phyloP scores from a whole-genome alignment of 2,113 vertebrate species.

The Xenopus borealis region DNA sequence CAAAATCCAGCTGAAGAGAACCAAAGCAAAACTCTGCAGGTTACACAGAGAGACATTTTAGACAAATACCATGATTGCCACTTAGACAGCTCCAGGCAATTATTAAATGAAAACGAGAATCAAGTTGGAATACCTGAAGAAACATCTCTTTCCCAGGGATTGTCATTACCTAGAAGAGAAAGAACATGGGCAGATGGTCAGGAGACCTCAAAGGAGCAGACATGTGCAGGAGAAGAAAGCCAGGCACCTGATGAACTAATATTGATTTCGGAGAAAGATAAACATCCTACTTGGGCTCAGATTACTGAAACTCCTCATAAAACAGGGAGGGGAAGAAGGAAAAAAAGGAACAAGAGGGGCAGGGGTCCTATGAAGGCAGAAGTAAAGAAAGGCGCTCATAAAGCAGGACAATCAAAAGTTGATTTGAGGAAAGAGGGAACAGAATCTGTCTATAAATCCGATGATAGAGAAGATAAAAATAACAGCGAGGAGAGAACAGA shows the following conservation, averaged over 20 bases:
- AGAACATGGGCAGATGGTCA: conserved; percentile 44
- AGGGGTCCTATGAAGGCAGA: conserved; percentile 26
- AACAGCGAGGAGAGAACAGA: neutral
- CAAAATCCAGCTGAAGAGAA: conserved; percentile 1
- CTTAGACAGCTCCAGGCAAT: neutral
- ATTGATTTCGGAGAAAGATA: conserved; percentile 17
- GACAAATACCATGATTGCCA: neutral
- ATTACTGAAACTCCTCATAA: conserved; percentile 20
- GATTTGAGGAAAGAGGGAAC: conserved; percentile 12
- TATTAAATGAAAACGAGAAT: neutral
- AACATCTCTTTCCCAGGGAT: neutral
- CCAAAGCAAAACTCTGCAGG: neutral
- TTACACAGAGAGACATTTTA: neutral
- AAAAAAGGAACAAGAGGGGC: conserved; percentile 39
- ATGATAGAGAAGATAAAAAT: conserved; percentile 13
- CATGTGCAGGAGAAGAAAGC: neutral
- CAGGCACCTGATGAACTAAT: conserved; percentile 2
- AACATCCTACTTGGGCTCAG: conserved; percentile 5
- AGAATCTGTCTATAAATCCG: neutral
- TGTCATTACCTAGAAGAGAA: neutral
- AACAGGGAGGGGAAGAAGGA: conserved; percentile 32
- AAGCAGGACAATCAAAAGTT: conserved; percentile 6
- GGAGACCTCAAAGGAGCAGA: conserved; percentile 9
- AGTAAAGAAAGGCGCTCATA: conserved; percentile 14
- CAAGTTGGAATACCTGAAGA: neutral